Evolutionary conservation across 2,888 invertebrate species (phyloP).

Genomic region (Perizoma flavofasciatum): DNA sequence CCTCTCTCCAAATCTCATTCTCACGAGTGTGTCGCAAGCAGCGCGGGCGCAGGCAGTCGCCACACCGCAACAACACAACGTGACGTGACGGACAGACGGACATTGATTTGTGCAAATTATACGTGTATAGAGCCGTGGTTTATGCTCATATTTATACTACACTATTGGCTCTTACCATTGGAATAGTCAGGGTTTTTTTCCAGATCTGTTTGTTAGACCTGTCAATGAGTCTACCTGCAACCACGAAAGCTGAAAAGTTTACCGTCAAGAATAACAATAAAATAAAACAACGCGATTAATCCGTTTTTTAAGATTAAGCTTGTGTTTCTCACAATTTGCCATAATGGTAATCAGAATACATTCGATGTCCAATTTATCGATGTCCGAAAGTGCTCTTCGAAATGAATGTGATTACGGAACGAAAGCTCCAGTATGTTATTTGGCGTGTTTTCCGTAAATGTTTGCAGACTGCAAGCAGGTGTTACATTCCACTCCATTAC

Average conservation of each 20-base stretch:
- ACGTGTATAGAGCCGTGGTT: slow-evolving; percentile 32
- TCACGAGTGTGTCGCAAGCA: slow-evolving; percentile 27
- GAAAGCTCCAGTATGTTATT: slow-evolving; percentile 9
- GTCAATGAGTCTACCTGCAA: too few relatives aligned
- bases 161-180: slow-evolving; percentile 11
- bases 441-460: slow-evolving; percentile 22
- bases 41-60: neutral
- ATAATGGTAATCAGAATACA: neutral
- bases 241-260: too few relatives aligned
- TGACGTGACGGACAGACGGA: slow-evolving; percentile 38
- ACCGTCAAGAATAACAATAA: too few relatives aligned
- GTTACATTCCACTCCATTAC: slow-evolving; percentile 25
- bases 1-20: slow-evolving; percentile 25
- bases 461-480: slow-evolving; percentile 11
- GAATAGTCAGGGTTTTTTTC: neutral
- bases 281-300: too few relatives aligned
- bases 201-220: too few relatives aligned
- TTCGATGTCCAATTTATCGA: slow-evolving; percentile 17
- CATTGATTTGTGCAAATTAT: slow-evolving; percentile 71
- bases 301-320: too few relatives aligned
- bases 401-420: slow-evolving; percentile 5
- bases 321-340: neutral
- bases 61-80: neutral
- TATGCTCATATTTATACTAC: slow-evolving; percentile 24
- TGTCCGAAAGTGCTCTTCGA: slow-evolving; percentile 4